Percentiles rank a stretch among this genome's conserved stretches.
These are phyloP conservation scores for Polyommatus icarus DNA, from an alignment of 2,888 invertebrate species.

Conservation along the genomic window DNA sequence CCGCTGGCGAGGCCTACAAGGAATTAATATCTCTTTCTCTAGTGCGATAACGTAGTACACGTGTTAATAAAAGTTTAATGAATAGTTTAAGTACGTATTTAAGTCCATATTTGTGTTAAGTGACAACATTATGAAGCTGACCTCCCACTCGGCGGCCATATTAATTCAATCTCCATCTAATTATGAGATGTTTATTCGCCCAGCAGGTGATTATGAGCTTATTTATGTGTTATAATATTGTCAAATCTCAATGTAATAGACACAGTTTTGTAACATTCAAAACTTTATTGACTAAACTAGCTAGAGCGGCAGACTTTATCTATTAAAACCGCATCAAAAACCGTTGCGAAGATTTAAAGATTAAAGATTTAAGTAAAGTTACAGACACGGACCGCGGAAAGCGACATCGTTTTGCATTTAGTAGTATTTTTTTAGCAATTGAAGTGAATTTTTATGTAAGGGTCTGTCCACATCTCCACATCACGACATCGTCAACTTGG, in stretches of 20 bases:
- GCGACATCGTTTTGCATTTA: too few species aligned
- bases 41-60: not conserved
- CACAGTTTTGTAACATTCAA: not conserved
- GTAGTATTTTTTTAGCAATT: too few species aligned
- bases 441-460: too few species aligned
- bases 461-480: too few species aligned
- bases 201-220: conserved; percentile 27
- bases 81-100: not conserved
- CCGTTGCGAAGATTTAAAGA: too few species aligned
- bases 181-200: conserved; percentile 1
- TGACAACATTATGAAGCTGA: not conserved
- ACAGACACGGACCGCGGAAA: too few species aligned
- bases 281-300: not conserved
- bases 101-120: not conserved
- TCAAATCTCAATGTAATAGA: not conserved
- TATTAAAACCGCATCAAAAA: too few species aligned
- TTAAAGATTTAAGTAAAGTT: too few species aligned
- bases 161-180: conserved; percentile 17
- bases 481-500: too few species aligned
- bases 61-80: not conserved
- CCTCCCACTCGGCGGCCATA: conserved; percentile 19
- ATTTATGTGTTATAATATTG: conserved; percentile 3
- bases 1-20: too few species aligned
- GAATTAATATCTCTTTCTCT: not conserved
- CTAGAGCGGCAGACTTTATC: too few species aligned